A percentile compares a stretch with the other conserved stretches of the same genome.
Evolutionary conservation across 1,140 invertebrate genomes (phyloP).

Genomic region (Megalopta genalis): DNA sequence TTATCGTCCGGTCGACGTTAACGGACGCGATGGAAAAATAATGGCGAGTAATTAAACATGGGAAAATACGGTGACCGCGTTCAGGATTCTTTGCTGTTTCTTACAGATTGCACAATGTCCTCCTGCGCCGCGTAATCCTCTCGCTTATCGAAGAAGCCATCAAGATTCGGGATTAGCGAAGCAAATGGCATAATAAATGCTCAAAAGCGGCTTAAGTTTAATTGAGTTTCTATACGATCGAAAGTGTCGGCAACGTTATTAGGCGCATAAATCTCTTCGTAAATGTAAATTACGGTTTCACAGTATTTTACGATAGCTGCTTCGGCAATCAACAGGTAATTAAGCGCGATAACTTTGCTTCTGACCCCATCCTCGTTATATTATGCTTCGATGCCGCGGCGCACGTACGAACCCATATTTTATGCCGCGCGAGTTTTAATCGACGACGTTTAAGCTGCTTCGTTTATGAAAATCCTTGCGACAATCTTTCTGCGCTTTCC

Average conservation of each 20-base stretch:
- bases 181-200: neutral
- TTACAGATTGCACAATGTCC: neutral
- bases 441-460: too few relatives aligned
- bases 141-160: neutral
- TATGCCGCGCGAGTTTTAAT: too few relatives aligned
- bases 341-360: neutral
- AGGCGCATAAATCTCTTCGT: neutral
- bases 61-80: too few relatives aligned
- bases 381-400: neutral
- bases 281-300: neutral
- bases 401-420: too few relatives aligned
- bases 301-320: neutral
- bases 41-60: too few relatives aligned
- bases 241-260: neutral
- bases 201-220: constrained; percentile 33
- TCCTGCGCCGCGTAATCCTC: neutral
- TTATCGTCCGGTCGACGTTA: too few relatives aligned
- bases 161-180: constrained; percentile 7
- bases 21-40: too few relatives aligned
- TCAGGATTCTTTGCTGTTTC: too few relatives aligned
- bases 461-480: too few relatives aligned
- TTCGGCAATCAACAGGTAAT: neutral
- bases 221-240: constrained; percentile 2
- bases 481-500: too few relatives aligned
- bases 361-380: neutral